Base-by-base conservation (phyloP, 1,140 invertebrate genomes). In the Orussus abietinus region DNA sequence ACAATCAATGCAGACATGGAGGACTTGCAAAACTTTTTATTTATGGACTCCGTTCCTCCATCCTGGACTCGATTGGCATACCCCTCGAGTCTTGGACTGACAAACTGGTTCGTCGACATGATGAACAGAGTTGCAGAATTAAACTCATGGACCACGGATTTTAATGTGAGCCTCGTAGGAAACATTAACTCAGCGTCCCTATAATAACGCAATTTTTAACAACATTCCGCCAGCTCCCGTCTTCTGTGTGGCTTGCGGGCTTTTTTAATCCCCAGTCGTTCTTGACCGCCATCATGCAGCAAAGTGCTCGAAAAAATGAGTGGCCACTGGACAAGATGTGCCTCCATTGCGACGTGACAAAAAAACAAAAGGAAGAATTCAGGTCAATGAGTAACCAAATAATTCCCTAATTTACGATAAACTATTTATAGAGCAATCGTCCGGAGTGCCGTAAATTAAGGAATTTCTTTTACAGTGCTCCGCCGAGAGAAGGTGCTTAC, bases 211-310 rank as follows among this genome's bases (percentile, higher is more conserved):
- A n/a, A n/a, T n/a, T n/a, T n/a, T n/a, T n/a, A n/a, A n/a, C n/a
- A n/a, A n/a, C n/a, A n/a, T n/a, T n/a, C n/a, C n/a, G n/a, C 7
- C 55, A 85, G 78, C 71, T 92, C 30, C 92, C 92, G 0, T 69
- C 88, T 1, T 82, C 91, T 1, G 83, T 96, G 13, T 97, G 93
- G 93, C 72, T 96, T 15, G 89, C 84, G 6, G 93, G 92, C 12
- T 93, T 97, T 65, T 97, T 97, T 73, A 97, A 96, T 74, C 94
- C 94, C 0, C 93, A 97, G 69, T 95, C 92, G 9, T 94, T 98
- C 67, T 75, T 98, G 5, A 98, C 93, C 1, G 93, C 94, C 19
- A 94, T 96, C 58, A 97, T 96, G 92, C 94, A 97, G 70, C 90
- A 89, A 67, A 95, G 92, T 31, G 92, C 92, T 1, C 77, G 92